Base-by-base conservation (phyloP, 2,888 invertebrate genomes). In the Petrolisthes cinctipes region DNA sequence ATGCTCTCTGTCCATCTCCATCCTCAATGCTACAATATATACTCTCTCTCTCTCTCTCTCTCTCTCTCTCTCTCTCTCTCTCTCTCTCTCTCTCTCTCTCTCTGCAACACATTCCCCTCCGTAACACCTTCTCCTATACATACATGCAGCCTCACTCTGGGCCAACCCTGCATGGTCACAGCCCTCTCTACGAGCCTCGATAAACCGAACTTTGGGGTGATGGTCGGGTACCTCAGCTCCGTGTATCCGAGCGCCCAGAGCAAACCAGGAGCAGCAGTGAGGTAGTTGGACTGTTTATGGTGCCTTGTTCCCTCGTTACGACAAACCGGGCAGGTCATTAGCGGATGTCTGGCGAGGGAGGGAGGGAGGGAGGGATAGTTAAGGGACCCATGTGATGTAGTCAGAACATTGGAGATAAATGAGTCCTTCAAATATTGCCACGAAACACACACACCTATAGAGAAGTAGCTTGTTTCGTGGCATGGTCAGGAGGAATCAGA, bases 291-390 rank as follows among this genome's bases (percentile, higher is more conserved):
- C 0, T 56, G 23, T 73, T 83, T 83, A 83, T 83, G 56, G 75
- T 57, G 68, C 53, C 75, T 51, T 83, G 83, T 83, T 73, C 75
- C 54, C 83, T 83, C 83, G 83, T 75, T 82, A 82, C 51, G n/a
- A 71, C 57, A 83, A 83, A 73, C 83, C 37, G 54, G 83, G 83
- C 23, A 20, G 56, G 73, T 23, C 73, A 83, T 83, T 83, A 83
- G 73, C 68, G 20, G 20, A 56, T 83, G 75, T 83, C 75, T 17
- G 83, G 83, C 54, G n/a, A n/a, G n/a, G n/a, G n/a, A n/a, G n/a
- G n/a, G n/a, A n/a, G n/a, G n/a, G n/a, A n/a, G n/a, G n/a, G n/a
- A n/a, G n/a, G n/a, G n/a, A n/a, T n/a, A n/a, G n/a, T n/a, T n/a
- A n/a, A n/a, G n/a, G n/a, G n/a, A n/a, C n/a, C n/a, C n/a, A n/a